phyloP scores from a whole-genome alignment of 2,113 vertebrate genomes.

The Labeo rohita region DNA sequence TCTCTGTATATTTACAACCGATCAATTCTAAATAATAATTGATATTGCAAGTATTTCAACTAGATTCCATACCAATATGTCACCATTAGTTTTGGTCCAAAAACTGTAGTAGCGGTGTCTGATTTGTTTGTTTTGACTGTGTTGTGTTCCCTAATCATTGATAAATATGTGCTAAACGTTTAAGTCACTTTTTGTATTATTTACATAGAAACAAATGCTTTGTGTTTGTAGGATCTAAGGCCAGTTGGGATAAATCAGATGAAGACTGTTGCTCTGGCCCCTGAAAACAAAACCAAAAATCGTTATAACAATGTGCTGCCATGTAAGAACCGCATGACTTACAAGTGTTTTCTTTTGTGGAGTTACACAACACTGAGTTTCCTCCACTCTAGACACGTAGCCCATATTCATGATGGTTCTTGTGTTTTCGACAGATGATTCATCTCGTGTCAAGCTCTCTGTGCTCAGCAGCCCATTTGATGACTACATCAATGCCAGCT shows the following conservation, averaged over 20 bases:
- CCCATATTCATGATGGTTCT: background rate
- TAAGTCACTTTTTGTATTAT: background rate
- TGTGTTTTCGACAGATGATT: conserved; percentile 80
- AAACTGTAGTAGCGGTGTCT: background rate
- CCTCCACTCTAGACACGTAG: background rate
- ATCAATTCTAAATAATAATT: background rate
- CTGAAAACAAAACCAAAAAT: conserved; percentile 91
- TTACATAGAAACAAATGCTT: background rate
- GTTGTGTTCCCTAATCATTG: background rate
- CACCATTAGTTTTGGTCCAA: background rate
- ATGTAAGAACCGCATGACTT: conserved; percentile 79
- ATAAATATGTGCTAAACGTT: background rate
- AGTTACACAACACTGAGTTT: background rate
- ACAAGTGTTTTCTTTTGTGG: background rate
- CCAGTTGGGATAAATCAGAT: conserved; percentile 81
- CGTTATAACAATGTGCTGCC: conserved; percentile 95
- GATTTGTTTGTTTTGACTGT: background rate
- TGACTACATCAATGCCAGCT: conserved; percentile 97
- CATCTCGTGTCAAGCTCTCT: conserved; percentile 91
- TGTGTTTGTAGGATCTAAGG: conserved; percentile 81
- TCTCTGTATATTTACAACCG: background rate
- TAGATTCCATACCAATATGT: background rate
- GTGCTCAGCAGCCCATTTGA: conserved; percentile 72
- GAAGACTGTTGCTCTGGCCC: conserved; percentile 78
- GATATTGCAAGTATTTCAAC: background rate